Evolutionary conservation across 2,888 invertebrate species (phyloP), one percentile per base, ranked within the genome.

Genomic region (Cistogaster globosa): DNA sequence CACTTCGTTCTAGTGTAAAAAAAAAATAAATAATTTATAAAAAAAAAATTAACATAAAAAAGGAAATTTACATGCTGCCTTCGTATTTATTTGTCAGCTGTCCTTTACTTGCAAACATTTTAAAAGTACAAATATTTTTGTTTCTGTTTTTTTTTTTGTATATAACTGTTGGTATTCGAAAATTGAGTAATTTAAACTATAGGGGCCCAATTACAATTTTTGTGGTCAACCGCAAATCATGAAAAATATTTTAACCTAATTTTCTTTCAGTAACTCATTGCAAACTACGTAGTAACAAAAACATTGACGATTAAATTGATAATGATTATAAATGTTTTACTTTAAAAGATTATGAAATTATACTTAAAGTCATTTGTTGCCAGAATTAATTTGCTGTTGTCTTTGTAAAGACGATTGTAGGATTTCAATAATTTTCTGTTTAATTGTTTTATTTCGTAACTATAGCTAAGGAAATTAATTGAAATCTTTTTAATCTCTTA

Each of bases 181-280:
- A 84, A 84, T 80, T 80, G 58, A 80, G 80, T 80, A 45, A 84
- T 80, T 76, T 80, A 75, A 71, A 67, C 67, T 57, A 69, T 78
- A 42, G 53, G 32, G 48, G 51, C 20, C 62, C 76, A 84, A 84
- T 80, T 84, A 75, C 67, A 74, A 22, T 72, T 79, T 84, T 79
- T 84, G 72, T 72, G 76, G 80, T 77, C 79, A 80, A 80, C 84
- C 84, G n/a, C 84, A 68, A 82, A 74, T 55, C 78, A 84, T 79
- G 65, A 79, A 63, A 75, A 76, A 76, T 67, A 76, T 79, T 84
- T 84, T 80, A 80, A 80, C 79, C 76, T 67, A 80, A 72, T 84
- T 84, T 58, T 68, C n/a, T 16, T 16, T 38, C 32, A 45, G 45
- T 45, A 65, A 22, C 20, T 57, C 16, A 62, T n/a, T 26, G 22